Evolutionary conservation across 2,797 vertebrate genomes (phyloP), one percentile per base, ranked within the genome.

Genomic region (Ctenosaura bakeri): DNA sequence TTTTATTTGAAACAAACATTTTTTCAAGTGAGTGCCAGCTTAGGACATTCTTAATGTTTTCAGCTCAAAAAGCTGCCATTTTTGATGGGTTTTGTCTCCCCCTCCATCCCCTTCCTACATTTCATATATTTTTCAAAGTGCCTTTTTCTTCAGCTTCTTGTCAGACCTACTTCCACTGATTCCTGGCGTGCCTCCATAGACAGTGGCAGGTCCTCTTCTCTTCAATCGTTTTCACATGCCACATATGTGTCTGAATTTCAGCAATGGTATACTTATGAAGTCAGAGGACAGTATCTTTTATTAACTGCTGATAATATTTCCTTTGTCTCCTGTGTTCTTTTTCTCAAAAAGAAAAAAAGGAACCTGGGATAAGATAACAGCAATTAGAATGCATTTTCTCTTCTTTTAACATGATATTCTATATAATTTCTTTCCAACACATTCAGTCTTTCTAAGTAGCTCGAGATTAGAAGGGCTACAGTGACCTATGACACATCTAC

Each of bases 401-500:
- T 94, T 85, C 90, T 56, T 90, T 82, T 83, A 80, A 82, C 42
- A 18, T 87, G 78, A 74, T 91, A 83, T 77, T 80, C 87, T 84
- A 74, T 76, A 91, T 74, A 85, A 91, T 88, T 90, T 93, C 92
- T 88, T 85, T 77, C 79, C 1, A 88, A 73, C 52, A 91, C 88
- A 91, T 92, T 90, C 56, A 88, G 64, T 88, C 73, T 81, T 81
- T 12, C 83, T 88, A 89, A 90, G 88, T 88, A 91, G 89, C 85
- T 88, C 46, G 88, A 94, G 93, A 94, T 92, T 87, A 94, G 93
- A 94, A 95, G 80, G 85, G 22, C 64, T 93, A 80, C 79, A 56
- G 62, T 94, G 85, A 80, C 85, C 82, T 90, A 85, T 91, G 92
- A 92, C 92, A 92, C 9, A 69, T 91, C 69, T 94, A 95, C 88